Percentiles rank a stretch among this genome's conserved stretches.
Conservation (phyloP, 2,113 vertebrate genomes). For the Antennarius striatus region DNA sequence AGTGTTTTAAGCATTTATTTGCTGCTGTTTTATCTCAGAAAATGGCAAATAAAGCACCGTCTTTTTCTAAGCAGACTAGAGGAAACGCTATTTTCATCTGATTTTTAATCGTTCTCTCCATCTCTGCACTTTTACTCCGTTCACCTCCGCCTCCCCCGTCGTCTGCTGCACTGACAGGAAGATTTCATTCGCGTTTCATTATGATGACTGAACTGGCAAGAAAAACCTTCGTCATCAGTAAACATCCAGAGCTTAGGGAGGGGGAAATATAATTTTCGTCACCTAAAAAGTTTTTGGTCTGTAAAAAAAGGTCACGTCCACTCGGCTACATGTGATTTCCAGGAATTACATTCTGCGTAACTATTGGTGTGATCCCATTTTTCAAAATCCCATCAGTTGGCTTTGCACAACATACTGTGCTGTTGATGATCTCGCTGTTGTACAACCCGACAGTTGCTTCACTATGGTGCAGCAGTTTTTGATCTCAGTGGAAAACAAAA, state of each 20-base stretch:
- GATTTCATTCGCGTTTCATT: conserved; percentile 64
- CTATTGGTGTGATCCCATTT: background rate
- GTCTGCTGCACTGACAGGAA: conserved; percentile 60
- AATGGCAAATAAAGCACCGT: background rate
- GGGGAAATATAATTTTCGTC: conserved; percentile 44
- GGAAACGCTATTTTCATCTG: conserved; percentile 31
- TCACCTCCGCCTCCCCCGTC: conserved; percentile 23
- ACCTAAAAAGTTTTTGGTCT: too few species aligned
- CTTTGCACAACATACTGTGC: background rate
- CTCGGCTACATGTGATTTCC: conserved; percentile 3
- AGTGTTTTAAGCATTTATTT: too few species aligned
- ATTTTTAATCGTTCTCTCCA: conserved; percentile 26
- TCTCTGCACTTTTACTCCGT: conserved; percentile 54
- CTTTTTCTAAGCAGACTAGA: too few species aligned
- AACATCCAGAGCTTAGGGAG: conserved; percentile 33
- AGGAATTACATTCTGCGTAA: conserved; percentile 23
- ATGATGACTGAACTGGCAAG: conserved; percentile 51
- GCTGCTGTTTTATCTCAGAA: background rate
- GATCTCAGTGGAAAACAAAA: conserved; percentile 47
- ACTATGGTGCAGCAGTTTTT: conserved; percentile 26
- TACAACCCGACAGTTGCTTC: conserved; percentile 43
- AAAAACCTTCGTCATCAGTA: conserved; percentile 35
- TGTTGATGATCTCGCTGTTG: conserved; percentile 11
- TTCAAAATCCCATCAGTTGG: background rate
- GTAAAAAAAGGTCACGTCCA: background rate